Conservation (phyloP, 2,888 invertebrate genomes). For the Erebia ligea region DNA sequence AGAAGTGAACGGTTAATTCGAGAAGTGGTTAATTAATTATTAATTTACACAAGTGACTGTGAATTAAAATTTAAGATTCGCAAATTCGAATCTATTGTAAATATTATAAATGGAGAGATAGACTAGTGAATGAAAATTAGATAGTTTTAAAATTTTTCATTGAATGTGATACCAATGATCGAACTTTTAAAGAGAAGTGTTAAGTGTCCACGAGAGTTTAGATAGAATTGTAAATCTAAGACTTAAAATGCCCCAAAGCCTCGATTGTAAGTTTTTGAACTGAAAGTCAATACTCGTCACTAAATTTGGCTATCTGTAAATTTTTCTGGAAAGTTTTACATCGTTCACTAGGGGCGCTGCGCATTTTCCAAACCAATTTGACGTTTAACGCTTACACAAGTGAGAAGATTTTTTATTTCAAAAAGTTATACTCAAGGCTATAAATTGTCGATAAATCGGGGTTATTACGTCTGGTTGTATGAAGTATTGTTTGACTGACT, state of each 20-base stretch:
- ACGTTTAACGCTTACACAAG: neutral
- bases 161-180: conserved; percentile 72
- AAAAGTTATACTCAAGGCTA: neutral
- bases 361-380: neutral
- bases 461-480: conserved; percentile 34
- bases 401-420: neutral
- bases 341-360: neutral
- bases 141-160: conserved; percentile 69
- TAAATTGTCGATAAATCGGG: conserved; percentile 18
- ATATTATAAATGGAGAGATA: conserved; percentile 50
- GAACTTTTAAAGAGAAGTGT: conserved; percentile 48
- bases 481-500: conserved; percentile 67
- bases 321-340: neutral
- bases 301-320: neutral
- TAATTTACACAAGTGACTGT: conserved; percentile 21
- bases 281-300: neutral
- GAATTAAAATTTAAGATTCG: conserved; percentile 6
- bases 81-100: conserved; percentile 49
- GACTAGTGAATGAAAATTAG: conserved; percentile 67
- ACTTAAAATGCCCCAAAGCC: conserved; percentile 19
- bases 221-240: conserved; percentile 49
- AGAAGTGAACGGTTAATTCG: conserved; percentile 15
- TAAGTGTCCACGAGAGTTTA: conserved; percentile 55
- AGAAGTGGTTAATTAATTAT: conserved; percentile 10
- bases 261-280: conserved; percentile 1